phyloP scores from a whole-genome alignment of 2,113 vertebrate species.

The Brienomyrus brachyistius region DNA sequence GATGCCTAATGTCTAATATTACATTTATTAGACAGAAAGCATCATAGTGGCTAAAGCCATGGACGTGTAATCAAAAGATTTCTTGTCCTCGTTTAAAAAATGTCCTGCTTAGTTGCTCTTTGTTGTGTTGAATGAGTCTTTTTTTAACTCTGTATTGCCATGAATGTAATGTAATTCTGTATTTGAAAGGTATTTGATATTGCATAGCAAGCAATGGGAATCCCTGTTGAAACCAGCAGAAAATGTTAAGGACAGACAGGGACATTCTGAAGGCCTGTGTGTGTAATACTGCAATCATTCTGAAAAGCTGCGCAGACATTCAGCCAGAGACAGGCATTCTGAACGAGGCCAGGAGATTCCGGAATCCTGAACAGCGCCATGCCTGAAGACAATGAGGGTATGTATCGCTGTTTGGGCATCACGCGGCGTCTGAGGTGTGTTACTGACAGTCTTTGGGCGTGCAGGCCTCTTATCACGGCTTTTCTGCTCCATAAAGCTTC shows the following conservation, averaged over 20 bases:
- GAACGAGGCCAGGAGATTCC: neutral
- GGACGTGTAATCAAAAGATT: neutral
- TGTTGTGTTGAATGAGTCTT: neutral
- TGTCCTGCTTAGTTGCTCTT: neutral
- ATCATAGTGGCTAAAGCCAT: neutral
- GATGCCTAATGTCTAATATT: neutral
- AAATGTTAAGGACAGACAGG: neutral
- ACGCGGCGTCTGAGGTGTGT: neutral
- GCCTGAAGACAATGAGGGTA: neutral
- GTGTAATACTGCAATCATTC: neutral
- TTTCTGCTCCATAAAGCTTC: neutral
- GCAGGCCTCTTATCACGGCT: neutral
- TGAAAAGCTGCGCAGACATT: neutral
- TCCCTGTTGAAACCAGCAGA: neutral
- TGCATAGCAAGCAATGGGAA: neutral
- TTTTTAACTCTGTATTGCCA: neutral
- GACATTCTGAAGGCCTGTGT: neutral
- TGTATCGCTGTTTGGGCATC: neutral
- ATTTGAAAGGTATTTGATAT: neutral
- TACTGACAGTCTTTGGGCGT: neutral
- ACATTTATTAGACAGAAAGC: neutral
- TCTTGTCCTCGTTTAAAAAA: neutral
- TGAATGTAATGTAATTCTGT: neutral
- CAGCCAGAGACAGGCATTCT: neutral
- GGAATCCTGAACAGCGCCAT: neutral